phyloP scores from a whole-genome alignment of 2,113 vertebrate genomes.

The Alligator mississippiensis region DNA sequence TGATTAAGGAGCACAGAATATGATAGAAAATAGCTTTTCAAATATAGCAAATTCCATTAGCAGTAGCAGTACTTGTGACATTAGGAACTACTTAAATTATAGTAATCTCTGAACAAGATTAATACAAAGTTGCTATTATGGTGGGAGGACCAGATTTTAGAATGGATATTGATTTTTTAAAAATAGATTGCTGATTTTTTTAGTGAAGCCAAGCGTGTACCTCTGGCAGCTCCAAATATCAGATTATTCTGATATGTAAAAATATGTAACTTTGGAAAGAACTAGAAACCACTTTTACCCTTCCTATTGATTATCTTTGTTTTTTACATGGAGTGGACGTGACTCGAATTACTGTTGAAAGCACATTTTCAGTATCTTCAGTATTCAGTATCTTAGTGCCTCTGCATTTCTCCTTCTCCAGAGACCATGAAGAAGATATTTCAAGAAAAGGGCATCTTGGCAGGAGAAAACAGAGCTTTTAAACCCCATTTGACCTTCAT shows the following conservation, averaged over 20 bases:
- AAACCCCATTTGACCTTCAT: conserved; percentile 97
- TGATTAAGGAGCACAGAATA: background rate
- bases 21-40: background rate
- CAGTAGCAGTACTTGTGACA: background rate
- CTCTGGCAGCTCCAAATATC: background rate
- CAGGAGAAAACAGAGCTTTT: conserved; percentile 83
- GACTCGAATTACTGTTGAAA: conserved; percentile 32
- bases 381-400: conserved; percentile 8
- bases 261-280: background rate
- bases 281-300: background rate
- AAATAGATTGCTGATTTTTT: background rate
- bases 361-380: background rate
- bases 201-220: background rate
- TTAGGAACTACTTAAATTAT: background rate
- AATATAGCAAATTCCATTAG: background rate
- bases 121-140: background rate
- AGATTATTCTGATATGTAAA: background rate
- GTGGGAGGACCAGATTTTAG: background rate
- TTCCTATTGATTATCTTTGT: conserved; percentile 25
- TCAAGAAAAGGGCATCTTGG: conserved; percentile 86
- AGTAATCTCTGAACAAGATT: background rate
- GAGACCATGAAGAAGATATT: conserved; percentile 86
- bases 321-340: conserved; percentile 51
- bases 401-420: conserved; percentile 68
- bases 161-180: background rate